A percentile compares a stretch with the other conserved stretches of the same genome.
phyloP scores from a whole-genome alignment of 2,797 vertebrate species.

The Enteromius thamalakanensis region DNA sequence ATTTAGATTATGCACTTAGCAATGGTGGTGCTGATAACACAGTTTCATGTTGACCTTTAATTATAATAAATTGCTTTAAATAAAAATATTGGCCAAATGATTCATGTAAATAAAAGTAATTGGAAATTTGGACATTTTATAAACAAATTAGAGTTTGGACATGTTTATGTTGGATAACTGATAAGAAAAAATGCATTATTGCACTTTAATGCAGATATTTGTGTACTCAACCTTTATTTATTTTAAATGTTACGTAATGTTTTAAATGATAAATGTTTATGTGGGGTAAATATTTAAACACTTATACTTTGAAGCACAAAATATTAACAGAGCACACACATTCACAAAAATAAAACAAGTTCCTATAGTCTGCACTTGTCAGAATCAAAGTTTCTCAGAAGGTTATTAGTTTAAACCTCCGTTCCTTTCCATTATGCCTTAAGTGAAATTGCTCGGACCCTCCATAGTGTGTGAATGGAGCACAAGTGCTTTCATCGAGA shows the following conservation, averaged over 20 bases:
- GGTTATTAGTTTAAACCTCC: neutral
- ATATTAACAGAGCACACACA: neutral
- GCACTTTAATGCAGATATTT: neutral
- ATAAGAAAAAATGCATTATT: neutral
- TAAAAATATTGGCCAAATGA: neutral
- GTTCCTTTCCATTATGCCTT: neutral
- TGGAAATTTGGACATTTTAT: too few relatives aligned
- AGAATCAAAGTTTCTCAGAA: neutral
- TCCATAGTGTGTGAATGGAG: neutral
- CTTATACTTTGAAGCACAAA: neutral
- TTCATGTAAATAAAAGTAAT: neutral
- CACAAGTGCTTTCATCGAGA: slow-evolving; percentile 25
- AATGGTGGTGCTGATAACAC: neutral
- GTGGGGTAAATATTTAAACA: neutral
- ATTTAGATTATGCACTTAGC: neutral
- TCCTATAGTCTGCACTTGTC: neutral
- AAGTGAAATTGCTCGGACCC: neutral
- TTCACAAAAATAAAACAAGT: neutral
- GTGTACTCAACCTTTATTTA: too few relatives aligned
- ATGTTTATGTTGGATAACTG: neutral
- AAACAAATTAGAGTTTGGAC: too few relatives aligned
- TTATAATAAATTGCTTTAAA: neutral
- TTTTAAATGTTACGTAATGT: too few relatives aligned
- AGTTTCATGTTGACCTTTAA: neutral
- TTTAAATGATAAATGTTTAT: neutral